Conservation (phyloP, 1,140 invertebrate genomes). For the Drosophila grimshawi region DNA sequence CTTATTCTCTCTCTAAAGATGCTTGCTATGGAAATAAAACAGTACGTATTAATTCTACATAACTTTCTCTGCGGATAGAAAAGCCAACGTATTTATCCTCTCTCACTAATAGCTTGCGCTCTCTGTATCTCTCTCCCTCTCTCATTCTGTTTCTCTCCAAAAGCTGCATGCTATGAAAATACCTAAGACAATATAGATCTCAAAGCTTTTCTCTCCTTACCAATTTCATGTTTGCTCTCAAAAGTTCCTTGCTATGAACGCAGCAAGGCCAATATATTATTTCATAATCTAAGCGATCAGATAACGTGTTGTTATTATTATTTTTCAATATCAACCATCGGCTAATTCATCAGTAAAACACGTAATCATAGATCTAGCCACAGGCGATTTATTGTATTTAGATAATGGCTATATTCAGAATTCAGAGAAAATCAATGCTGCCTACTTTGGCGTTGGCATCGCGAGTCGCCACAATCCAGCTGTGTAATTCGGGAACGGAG, state of each 20-base stretch:
- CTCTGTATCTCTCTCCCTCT: no score
- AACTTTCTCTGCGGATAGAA: no score
- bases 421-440: slow-evolving; percentile 57
- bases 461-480: slow-evolving; percentile 72
- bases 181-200: neutral
- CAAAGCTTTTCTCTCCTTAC: no score
- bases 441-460: slow-evolving; percentile 35
- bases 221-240: no score
- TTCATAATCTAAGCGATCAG: neutral
- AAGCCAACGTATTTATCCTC: no score
- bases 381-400: slow-evolving; percentile 13
- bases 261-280: neutral
- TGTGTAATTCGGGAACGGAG: slow-evolving; percentile 85
- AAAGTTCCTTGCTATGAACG: no score
- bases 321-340: neutral
- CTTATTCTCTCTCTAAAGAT: neutral
- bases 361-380: neutral
- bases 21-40: neutral
- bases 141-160: neutral
- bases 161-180: slow-evolving; percentile 2
- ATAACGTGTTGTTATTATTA: neutral
- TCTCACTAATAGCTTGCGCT: neutral
- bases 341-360: neutral
- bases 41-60: neutral
- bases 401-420: neutral